Evolutionary conservation across 2,113 vertebrate genomes (phyloP).

Genomic region (Xenopus tropicalis): DNA sequence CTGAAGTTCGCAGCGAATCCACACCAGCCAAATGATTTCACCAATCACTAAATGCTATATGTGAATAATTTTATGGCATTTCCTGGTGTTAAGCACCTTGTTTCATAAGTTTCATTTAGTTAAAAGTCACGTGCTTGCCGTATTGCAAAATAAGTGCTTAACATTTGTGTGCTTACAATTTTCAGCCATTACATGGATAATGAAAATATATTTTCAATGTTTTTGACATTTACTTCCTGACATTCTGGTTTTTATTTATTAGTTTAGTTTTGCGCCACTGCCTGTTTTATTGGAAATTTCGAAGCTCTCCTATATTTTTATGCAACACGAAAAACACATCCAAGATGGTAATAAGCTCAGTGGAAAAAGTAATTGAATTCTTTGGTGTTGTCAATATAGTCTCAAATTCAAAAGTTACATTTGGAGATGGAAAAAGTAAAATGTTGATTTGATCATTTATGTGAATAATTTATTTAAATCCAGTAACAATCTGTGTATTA

Average conservation of each 20-base stretch:
- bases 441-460: constrained; percentile 28
- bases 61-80: no score
- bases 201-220: not conserved
- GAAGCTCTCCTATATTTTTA: not conserved
- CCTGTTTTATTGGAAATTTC: not conserved
- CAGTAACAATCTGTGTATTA: constrained; percentile 13
- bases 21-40: no score
- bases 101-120: no score
- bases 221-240: constrained; percentile 12
- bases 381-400: constrained; percentile 25
- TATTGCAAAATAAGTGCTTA: no score
- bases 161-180: no score
- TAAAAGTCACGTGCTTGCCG: no score
- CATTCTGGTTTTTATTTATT: constrained; percentile 12
- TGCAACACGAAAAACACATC: not conserved
- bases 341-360: constrained; percentile 6
- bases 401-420: constrained; percentile 30
- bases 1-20: no score
- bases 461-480: constrained; percentile 29
- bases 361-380: constrained; percentile 25
- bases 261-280: not conserved
- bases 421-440: constrained; percentile 17
- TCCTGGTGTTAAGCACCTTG: no score
- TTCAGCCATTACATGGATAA: no score
- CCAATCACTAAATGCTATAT: no score